Percentiles rank a stretch among this genome's conserved stretches.
Conservation (phyloP, 2,113 vertebrate species). For the Silurus glanis region DNA sequence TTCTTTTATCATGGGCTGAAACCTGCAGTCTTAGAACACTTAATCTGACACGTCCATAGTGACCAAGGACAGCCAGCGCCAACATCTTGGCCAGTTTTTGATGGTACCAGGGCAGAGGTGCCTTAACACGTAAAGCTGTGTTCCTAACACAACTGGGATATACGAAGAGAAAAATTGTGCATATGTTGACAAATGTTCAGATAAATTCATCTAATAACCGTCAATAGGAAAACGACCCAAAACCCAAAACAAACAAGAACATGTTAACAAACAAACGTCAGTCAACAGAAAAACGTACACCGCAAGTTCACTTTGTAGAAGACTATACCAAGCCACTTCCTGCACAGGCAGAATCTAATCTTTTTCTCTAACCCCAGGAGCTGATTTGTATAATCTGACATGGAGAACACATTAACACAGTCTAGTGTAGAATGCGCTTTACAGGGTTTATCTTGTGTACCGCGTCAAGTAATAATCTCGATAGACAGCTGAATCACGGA, state of each 20-base stretch:
- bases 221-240: not conserved
- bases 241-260: not conserved
- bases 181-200: no score
- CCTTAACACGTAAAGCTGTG: no score
- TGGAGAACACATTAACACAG: not conserved
- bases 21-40: no score
- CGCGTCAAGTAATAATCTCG: not conserved
- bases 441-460: not conserved
- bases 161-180: no score
- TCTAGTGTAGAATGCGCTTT: not conserved
- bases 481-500: not conserved
- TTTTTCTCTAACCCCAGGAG: not conserved
- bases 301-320: not conserved
- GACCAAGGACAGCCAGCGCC: no score
- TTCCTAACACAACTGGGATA: no score
- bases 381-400: not conserved
- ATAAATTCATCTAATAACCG: not conserved
- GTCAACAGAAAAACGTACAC: not conserved
- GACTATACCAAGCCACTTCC: not conserved
- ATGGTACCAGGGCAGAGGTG: no score
- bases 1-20: no score
- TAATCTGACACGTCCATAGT: no score
- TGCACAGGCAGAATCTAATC: not conserved
- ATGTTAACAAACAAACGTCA: not conserved
- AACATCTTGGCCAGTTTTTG: no score